These are phyloP conservation scores for Diachrysia chrysitis DNA, from an alignment of 2,888 invertebrate genomes.

Conservation along the genomic window DNA sequence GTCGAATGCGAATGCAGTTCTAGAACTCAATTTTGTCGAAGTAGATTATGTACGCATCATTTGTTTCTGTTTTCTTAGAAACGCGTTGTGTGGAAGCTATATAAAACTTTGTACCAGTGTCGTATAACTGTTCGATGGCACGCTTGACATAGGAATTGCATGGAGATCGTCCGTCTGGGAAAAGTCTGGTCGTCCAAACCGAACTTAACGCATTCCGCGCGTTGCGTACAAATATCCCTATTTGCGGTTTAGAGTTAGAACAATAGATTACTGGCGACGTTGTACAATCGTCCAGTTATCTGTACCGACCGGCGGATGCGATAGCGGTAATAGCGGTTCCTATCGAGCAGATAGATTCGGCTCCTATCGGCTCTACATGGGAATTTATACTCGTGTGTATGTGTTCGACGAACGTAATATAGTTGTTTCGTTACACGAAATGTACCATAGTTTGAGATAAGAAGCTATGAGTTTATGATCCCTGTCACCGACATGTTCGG, in stretches of 20 bases:
- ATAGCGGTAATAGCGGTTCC: constrained; percentile 84
- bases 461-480: constrained; percentile 58
- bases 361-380: constrained; percentile 78
- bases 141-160: constrained; percentile 66
- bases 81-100: constrained; percentile 26
- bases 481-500: constrained; percentile 53
- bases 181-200: constrained; percentile 54
- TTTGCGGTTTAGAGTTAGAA: constrained; percentile 69
- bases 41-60: constrained; percentile 45
- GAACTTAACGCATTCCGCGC: constrained; percentile 21
- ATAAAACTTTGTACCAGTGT: constrained; percentile 49
- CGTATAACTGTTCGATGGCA: constrained; percentile 61
- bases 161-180: constrained; percentile 63
- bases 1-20: constrained; percentile 46
- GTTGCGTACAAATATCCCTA: constrained; percentile 68
- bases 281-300: constrained; percentile 75
- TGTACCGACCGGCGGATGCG: constrained; percentile 76
- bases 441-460: constrained; percentile 58
- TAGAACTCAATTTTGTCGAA: constrained; percentile 32
- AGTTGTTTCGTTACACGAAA: constrained; percentile 57
- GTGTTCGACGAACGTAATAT: constrained; percentile 51
- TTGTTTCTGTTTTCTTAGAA: constrained; percentile 48
- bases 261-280: constrained; percentile 79
- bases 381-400: constrained; percentile 73
- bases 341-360: constrained; percentile 79